A percentile compares a stretch with the other conserved stretches of the same genome.
Conservation (phyloP, 2,888 invertebrate genomes). For the Philhelius pedissequus region DNA sequence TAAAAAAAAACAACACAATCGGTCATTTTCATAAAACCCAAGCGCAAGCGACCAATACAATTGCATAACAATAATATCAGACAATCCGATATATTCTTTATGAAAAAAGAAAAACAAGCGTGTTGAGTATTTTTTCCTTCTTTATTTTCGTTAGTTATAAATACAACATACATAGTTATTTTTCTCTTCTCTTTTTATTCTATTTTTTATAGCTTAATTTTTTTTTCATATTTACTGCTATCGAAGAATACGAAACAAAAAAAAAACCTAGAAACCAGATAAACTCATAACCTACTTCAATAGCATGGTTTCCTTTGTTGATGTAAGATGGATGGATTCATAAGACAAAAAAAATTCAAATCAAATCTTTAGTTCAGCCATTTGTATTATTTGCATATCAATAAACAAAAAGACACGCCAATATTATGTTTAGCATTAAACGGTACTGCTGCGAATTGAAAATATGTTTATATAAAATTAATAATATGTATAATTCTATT, state of each 20-base stretch:
- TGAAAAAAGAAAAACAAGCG: background rate
- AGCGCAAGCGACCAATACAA: background rate
- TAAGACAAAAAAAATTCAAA: background rate
- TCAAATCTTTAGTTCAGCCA: background rate
- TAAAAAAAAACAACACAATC: background rate
- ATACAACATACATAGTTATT: too few relatives aligned
- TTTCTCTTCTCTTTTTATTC: background rate
- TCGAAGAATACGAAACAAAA: background rate
- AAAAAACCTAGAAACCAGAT: constrained; percentile 16
- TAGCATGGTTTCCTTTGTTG: constrained; percentile 9
- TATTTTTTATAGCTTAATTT: background rate
- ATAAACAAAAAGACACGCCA: background rate
- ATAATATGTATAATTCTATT: background rate
- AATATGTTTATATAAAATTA: background rate
- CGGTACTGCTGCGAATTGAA: constrained; percentile 1
- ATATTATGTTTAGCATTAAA: background rate
- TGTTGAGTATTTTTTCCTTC: background rate
- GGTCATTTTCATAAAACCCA: background rate
- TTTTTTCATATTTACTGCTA: background rate
- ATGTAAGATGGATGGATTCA: constrained; percentile 11
- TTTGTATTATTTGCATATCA: constrained; percentile 1
- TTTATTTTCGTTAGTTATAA: background rate
- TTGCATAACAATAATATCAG: constrained; percentile 1
- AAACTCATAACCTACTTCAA: constrained; percentile 18
- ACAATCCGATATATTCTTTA: background rate